Evolutionary conservation across 2,888 invertebrate species (phyloP), one percentile per base, ranked within the genome.

Genomic region (Lasioglossum vierecki): DNA sequence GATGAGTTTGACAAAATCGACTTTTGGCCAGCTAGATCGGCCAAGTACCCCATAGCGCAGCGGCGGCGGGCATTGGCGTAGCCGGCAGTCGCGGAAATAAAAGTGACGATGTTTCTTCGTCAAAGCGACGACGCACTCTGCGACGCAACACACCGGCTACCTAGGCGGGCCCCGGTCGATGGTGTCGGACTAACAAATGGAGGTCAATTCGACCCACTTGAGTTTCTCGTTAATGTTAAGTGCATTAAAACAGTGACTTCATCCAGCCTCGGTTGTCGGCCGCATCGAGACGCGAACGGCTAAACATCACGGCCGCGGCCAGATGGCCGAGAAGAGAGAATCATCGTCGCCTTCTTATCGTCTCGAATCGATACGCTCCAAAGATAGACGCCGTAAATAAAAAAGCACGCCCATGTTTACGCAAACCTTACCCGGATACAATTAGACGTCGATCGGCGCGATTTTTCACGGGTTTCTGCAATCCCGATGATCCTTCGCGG

Each of bases 141-240:
- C 22, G 53, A 39, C 66, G 66, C 74, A 26, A 46, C 68, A 44
- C 57, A 80, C 8, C n/a, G n/a, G 57, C n/a, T 30, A 15, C 66
- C 66, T 15, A 30, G 35, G 1, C 76, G 46, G n/a, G 71, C 11
- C 11, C 77, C 60, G 83, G 82, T 79, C 77, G 83, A 88, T 88
- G 83, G 68, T 74, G 84, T 78, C 83, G 79, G 82, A 85, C 86
- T 88, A 90, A 91, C 79, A 83, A 90, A 93, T 92, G 86, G 91
- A 91, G 91, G 92, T 92, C 92, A 93, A 93, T 92, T 92, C 88
- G 88, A 88, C 89, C 91, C 91, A 93, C 92, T 93, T 89, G 91
- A 90, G 91, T 89, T 91, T 90, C 90, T 91, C 84, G 84, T 89
- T 88, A 91, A 91, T 85, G 88, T 85, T 85, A 90, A 90, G 84